Evolutionary conservation across 2,797 vertebrate species (phyloP), one percentile per base, ranked within the genome.

Genomic region (Hydrolagus colliei): DNA sequence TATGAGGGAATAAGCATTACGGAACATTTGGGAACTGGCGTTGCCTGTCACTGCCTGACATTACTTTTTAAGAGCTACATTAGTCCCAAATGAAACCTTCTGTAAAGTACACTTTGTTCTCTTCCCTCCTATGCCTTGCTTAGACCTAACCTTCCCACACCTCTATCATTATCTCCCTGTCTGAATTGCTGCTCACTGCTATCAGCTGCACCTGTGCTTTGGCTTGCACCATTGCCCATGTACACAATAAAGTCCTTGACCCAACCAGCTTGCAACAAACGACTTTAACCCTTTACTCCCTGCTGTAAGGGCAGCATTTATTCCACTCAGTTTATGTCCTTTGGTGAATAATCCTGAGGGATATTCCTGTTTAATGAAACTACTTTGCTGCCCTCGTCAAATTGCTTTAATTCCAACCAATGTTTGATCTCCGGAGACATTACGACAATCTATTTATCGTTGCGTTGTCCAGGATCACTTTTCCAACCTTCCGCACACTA

Each of bases 161-260:
- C 79, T 84, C 63, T 71, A 68, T 12, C 65, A 6, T 84, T 84
- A 84, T 84, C 79, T 82, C 63, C 16, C 65, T n/a, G 32, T 12
- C 79, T 68, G 20, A 20, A 11, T 16, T 20, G 32, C 79, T 18
- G 13, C 79, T 84, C 79, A 52, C 32, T 80, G 78, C 62, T 84
- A 84, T 84, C 65, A 11, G 63, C 18, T 35, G 65, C 79, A 84
- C 79, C 79, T 84, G 79, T 82, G 65, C 16, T 84, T 67, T 35
- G 7, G 4, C 32, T 84, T 18, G 79, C 32, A 71, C 79, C 32
- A 84, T 20, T 9, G n/a, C 79, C 67, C 65, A 68, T 9, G 65
- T 35, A 71, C 65, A 84, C 79, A 68, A 52, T 68, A 71, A 84
- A 20, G 79, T 68, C 79, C 79, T 84, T 84, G 79, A 84, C 79